These are phyloP conservation scores for Mesaphorura yosii DNA, from an alignment of 1,140 invertebrate species.

Conservation along the genomic window DNA sequence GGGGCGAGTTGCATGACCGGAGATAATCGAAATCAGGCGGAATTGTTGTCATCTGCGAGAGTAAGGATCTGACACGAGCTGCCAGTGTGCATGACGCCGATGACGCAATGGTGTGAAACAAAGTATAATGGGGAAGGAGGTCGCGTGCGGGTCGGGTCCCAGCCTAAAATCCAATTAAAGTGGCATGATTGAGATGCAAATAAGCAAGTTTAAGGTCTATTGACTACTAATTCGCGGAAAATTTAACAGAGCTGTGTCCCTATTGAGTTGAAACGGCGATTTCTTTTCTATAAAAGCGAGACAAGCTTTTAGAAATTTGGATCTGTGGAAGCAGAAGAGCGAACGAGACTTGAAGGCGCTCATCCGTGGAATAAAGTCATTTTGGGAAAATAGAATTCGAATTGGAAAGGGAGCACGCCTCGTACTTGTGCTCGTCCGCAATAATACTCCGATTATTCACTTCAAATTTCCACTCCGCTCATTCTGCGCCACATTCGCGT, in stretches of 20 bases:
- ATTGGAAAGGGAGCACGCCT: constrained; percentile 29
- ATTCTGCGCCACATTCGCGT: too few relatives aligned
- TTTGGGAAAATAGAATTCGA: constrained; percentile 32
- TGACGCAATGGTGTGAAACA: too few relatives aligned
- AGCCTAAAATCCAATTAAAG: constrained; percentile 32
- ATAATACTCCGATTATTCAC: constrained; percentile 31
- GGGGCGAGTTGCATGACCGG: too few relatives aligned
- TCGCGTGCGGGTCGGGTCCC: background rate
- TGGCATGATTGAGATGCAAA: constrained; percentile 33
- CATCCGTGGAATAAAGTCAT: constrained; percentile 33
- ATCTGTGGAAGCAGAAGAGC: constrained; percentile 22
- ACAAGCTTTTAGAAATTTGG: constrained; percentile 23
- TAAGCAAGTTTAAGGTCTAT: constrained; percentile 32
- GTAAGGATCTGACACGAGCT: too few relatives aligned
- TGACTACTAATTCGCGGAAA: constrained; percentile 33
- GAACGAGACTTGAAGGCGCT: constrained; percentile 29
- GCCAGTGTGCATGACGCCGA: too few relatives aligned
- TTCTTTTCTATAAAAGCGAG: constrained; percentile 15
- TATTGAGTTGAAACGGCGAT: constrained; percentile 30
- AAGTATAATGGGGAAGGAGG: background rate
- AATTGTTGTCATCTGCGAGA: too few relatives aligned
- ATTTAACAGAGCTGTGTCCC: constrained; percentile 31
- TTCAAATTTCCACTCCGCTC: constrained; percentile 15
- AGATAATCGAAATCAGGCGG: too few relatives aligned
- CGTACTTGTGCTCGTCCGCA: constrained; percentile 16